Evolutionary conservation across 2,888 invertebrate species (phyloP).

Genomic region (Leistus spinibarbis): DNA sequence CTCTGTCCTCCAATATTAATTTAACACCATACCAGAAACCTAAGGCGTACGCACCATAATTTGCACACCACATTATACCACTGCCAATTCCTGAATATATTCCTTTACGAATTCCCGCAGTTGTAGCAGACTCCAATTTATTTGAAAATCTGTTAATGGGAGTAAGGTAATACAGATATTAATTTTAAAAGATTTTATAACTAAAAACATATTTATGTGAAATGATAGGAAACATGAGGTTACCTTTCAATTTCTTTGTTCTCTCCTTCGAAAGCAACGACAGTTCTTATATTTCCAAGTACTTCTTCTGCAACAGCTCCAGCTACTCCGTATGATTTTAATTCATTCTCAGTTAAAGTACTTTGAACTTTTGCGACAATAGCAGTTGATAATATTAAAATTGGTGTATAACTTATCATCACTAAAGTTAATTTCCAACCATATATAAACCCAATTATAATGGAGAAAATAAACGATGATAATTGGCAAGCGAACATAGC

Average conservation of each 20-base stretch:
- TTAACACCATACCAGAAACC: conserved; percentile 82
- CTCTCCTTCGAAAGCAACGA: conserved; percentile 80
- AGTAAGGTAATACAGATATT: too few species aligned
- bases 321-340: conserved; percentile 76
- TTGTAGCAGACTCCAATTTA: conserved; percentile 19
- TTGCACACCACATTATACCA: conserved; percentile 76
- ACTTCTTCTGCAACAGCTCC: conserved; percentile 81
- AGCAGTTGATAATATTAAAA: conserved; percentile 76
- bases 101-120: conserved; percentile 47
- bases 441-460: conserved; percentile 75
- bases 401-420: conserved; percentile 76
- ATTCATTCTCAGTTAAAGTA: conserved; percentile 68
- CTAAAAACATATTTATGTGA: too few species aligned
- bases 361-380: conserved; percentile 78
- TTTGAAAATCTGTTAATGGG: conserved; percentile 17
- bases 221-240: too few species aligned
- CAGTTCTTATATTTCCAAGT: conserved; percentile 74
- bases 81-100: conserved; percentile 72
- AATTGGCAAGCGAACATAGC: conserved; percentile 74
- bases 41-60: conserved; percentile 74
- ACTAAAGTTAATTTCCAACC: conserved; percentile 87
- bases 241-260: conserved; percentile 71
- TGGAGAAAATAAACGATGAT: conserved; percentile 73
- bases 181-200: too few species aligned
- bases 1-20: conserved; percentile 69